These are phyloP conservation scores for Temnothorax ravouxi DNA, from an alignment of 2,888 invertebrate genomes.

Conservation along the genomic window DNA sequence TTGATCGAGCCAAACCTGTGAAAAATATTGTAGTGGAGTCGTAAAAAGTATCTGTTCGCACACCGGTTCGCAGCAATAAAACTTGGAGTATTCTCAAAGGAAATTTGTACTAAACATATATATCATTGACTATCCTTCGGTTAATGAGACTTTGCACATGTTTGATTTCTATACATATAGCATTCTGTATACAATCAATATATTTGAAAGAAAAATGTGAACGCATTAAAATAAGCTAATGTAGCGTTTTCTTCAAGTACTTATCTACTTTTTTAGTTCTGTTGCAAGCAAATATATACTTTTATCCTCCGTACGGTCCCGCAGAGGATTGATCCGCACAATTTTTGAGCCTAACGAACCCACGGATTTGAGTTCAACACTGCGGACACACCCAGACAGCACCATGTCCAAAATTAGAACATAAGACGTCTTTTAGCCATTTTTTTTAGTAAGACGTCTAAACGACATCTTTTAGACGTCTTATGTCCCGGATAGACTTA, in stretches of 20 bases:
- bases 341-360: too few species aligned
- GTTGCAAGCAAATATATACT: not conserved
- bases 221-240: not conserved
- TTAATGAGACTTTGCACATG: not conserved
- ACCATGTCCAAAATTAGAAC: too few species aligned
- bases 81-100: constrained; percentile 32
- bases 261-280: not conserved
- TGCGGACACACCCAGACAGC: too few species aligned
- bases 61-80: constrained; percentile 18
- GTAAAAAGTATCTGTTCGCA: constrained; percentile 18
- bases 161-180: not conserved
- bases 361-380: too few species aligned
- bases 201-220: not conserved
- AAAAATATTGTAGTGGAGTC: constrained; percentile 30
- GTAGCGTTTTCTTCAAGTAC: not conserved
- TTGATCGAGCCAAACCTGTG: constrained; percentile 13
- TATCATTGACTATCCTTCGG: not conserved
- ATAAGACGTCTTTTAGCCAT: too few species aligned
- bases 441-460: too few species aligned
- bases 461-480: too few species aligned
- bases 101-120: constrained; percentile 7
- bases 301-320: not conserved
- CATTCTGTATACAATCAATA: not conserved
- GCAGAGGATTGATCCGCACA: too few species aligned
- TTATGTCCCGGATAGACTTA: too few species aligned